Base-by-base conservation (phyloP, 2,113 vertebrate genomes). In the Uropsilus gracilis region DNA sequence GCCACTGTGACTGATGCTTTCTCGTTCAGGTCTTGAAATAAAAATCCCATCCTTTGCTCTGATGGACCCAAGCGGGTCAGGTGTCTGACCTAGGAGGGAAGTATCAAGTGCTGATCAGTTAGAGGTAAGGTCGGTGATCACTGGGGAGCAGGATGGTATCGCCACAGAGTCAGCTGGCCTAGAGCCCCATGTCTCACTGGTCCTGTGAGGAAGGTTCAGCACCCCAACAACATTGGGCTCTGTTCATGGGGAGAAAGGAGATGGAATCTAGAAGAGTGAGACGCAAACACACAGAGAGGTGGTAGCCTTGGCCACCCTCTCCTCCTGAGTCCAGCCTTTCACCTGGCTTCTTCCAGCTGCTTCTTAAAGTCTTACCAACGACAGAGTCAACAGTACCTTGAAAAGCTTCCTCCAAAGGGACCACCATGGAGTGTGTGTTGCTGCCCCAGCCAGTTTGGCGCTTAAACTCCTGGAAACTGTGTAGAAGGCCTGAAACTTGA, bases 401-500 rank as follows among this genome's bases (percentile, higher is more conserved):
- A 6, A 37, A 37, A 66, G 91, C 32, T 86, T 61, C 61, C 39
- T 39, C 18, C 26, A 68, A 78, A 90, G 64, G 83, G 61, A 61
- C 30, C 78, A 30, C 48, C 68, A 6, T n/a, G 48, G 86, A 14
- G 24, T 18, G 11, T 66, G 78, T 39, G n/a, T 78, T 16, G 1
- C 26, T 13, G 39, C 16, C 37, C 50, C 30, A 0, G 1, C 5
- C 53, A 59, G 28, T 7, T 30, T 26, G 1, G 26, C 28, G 59
- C 50, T 53, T 20, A 53, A 18, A 53, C 50, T 53, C 17, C 50
- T 14, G 57, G 28, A 59, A n/a, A 24, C n/a, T 16, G 24, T 6
- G 8, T 22, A 13, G 16, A 46, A 66, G 81, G 59, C 11, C 48
- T n/a, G 73, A 90, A 75, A 48, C 71, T 39, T 8, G 1, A 39